Base-by-base conservation (phyloP, 2,888 invertebrate genomes). In the Diloba caeruleocephala region DNA sequence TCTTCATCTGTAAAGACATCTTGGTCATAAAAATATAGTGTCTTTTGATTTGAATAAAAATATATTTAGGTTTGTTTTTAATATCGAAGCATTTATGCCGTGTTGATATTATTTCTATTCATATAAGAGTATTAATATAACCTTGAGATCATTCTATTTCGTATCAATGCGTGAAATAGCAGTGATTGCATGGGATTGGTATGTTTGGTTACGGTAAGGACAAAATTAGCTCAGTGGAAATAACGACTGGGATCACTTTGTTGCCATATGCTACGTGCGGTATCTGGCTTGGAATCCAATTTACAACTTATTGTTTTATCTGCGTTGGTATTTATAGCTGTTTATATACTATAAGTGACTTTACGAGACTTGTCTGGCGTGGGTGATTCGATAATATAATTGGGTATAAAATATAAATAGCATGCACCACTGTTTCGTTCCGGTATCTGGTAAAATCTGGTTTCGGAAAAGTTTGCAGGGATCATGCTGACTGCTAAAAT, bases 151-250 rank as follows among this genome's bases (percentile, higher is more conserved):
- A 64, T 64, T 77, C 73, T 73, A 74, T 74, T 81, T 79, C 65
- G 76, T 77, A 78, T 70, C 57, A 63, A 75, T 59, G 77, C 78
- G 77, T 80, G 71, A 83, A 87, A 82, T 84, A 83, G 68, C 76
- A 59, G 66, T 81, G 84, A 82, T 69, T 76, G 74, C 73, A 78
- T 70, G 58, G 55, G 67, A 64, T 56, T 54, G 81, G 80, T 59
- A 78, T 81, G 74, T 68, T 74, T 66, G 59, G 69, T 59, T 69
- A 69, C 65, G 54, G 68, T 70, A 60, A 68, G 58, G 66, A 77
- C 72, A 63, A 65, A 79, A 74, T 75, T 82, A 79, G 80, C 65
- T 46, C 68, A 42, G 57, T 55, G 39, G 61, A 71, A 74, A 76
- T 75, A 69, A 60, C 62, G 42, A 39, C 41, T 37, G 37, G 54